Evolutionary conservation across 2,888 invertebrate species (phyloP).

Genomic region (Stenolophus ochropezus): DNA sequence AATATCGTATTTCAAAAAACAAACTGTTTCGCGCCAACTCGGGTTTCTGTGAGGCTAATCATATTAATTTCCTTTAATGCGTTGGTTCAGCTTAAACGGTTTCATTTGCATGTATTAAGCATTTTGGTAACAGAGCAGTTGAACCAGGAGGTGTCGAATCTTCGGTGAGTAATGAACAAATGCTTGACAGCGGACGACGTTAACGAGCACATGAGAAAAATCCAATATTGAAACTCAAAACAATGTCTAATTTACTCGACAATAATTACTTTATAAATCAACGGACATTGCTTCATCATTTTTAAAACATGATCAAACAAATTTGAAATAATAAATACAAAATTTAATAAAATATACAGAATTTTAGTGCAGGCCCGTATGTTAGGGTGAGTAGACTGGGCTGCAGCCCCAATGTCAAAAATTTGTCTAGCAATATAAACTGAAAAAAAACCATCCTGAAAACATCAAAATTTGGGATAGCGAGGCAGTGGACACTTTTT

Average conservation of each 20-base stretch:
- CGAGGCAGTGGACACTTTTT: no score
- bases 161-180: conserved; percentile 2
- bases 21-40: conserved; percentile 35
- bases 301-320: no score
- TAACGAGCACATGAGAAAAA: neutral
- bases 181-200: conserved; percentile 2
- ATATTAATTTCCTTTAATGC: conserved; percentile 53
- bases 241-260: neutral
- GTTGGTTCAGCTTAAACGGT: conserved; percentile 46
- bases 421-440: no score
- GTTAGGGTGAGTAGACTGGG: no score
- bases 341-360: no score
- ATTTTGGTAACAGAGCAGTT: conserved; percentile 27
- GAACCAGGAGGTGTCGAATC: conserved; percentile 3
- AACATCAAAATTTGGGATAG: no score
- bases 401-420: no score
- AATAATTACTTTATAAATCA: neutral
- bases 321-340: no score
- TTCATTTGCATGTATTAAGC: conserved; percentile 50
- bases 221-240: neutral
- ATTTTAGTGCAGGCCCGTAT: no score
- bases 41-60: conserved; percentile 44
- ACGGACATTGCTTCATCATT: no score
- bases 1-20: conserved; percentile 52
- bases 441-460: no score